These are phyloP conservation scores for Tachysurus fulvidraco DNA, from an alignment of 2,113 vertebrate genomes.

Conservation along the genomic window DNA sequence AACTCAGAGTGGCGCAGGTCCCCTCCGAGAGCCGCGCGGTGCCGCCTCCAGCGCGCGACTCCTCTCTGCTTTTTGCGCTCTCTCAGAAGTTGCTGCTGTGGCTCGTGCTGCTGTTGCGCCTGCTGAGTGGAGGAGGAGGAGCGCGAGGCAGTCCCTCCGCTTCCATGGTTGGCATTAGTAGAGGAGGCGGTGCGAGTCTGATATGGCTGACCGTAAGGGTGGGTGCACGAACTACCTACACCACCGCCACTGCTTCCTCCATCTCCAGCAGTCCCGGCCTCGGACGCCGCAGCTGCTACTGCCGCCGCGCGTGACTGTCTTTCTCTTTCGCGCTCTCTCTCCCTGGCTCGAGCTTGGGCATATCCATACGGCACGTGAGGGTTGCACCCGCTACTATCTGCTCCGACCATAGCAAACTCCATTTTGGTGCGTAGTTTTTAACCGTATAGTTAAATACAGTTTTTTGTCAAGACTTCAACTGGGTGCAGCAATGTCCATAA, in stretches of 20 bases:
- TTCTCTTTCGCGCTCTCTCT: conserved; percentile 83
- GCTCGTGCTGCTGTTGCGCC: conserved; percentile 68
- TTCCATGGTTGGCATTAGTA: conserved; percentile 69
- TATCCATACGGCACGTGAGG: conserved; percentile 94
- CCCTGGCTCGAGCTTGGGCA: conserved; percentile 82
- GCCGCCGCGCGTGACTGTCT: conserved; percentile 79
- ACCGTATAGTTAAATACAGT: conserved; percentile 18
- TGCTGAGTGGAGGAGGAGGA: conserved; percentile 66
- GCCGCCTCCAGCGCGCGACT: conserved; percentile 73
- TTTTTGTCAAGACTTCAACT: conserved; percentile 11
- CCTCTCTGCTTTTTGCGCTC: conserved; percentile 75
- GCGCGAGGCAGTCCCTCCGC: conserved; percentile 64
- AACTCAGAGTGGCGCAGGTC: conserved; percentile 89
- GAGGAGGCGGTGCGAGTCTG: conserved; percentile 78
- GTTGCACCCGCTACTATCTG: conserved; percentile 91
- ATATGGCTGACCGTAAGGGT: conserved; percentile 61
- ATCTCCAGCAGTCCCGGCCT: conserved; percentile 66
- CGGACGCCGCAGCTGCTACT: conserved; percentile 67
- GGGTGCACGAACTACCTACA: conserved; percentile 63
- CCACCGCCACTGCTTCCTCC: conserved; percentile 57
- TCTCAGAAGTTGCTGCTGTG: conserved; percentile 70
- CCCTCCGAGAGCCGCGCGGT: conserved; percentile 70
- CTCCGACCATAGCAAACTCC: conserved; percentile 98
- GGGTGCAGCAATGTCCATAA: conserved; percentile 27
- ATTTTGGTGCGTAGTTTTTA: conserved; percentile 68